Percentiles rank a stretch among this genome's conserved stretches.
Evolutionary conservation across 2,113 vertebrate species (phyloP).

Genomic region (Gobiocypris rarus): DNA sequence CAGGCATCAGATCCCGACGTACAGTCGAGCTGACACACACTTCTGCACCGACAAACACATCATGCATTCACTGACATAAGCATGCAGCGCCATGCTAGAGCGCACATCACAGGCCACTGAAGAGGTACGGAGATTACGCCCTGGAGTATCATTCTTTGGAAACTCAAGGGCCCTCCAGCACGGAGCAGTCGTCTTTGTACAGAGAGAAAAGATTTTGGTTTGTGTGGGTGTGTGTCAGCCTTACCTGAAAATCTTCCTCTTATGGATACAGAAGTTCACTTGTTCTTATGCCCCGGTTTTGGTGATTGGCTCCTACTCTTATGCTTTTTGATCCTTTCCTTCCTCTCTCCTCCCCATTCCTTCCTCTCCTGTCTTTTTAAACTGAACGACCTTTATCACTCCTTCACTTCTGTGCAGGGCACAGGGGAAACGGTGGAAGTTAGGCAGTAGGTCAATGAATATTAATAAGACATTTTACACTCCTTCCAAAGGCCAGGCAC

Average conservation of each 20-base stretch:
- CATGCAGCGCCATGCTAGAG: background rate
- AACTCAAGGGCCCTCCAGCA: conserved; percentile 19
- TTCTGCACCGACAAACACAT: conserved; percentile 17
- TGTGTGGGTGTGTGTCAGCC: background rate
- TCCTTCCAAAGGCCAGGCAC: conserved; percentile 37
- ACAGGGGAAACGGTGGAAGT: conserved; percentile 34
- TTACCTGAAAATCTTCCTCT: background rate
- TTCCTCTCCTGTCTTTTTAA: conserved; percentile 15
- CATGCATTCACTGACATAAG: background rate
- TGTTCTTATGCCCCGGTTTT: background rate
- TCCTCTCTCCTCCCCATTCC: conserved; percentile 2
- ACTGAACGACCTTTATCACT: conserved; percentile 26
- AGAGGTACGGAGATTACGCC: conserved; percentile 20
- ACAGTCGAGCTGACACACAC: conserved; percentile 6
- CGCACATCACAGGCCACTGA: background rate
- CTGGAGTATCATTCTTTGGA: conserved; percentile 6
- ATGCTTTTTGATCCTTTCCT: background rate
- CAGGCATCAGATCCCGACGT: background rate
- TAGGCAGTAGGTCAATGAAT: conserved; percentile 48
- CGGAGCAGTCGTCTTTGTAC: background rate
- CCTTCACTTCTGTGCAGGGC: conserved; percentile 27
- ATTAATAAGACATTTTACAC: conserved; percentile 48
- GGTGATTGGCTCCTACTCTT: conserved; percentile 37
- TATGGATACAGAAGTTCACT: background rate
- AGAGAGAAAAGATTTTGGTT: background rate